Evolutionary conservation across 1,140 invertebrate genomes (phyloP).

Genomic region (Drosophila pectinifera): DNA sequence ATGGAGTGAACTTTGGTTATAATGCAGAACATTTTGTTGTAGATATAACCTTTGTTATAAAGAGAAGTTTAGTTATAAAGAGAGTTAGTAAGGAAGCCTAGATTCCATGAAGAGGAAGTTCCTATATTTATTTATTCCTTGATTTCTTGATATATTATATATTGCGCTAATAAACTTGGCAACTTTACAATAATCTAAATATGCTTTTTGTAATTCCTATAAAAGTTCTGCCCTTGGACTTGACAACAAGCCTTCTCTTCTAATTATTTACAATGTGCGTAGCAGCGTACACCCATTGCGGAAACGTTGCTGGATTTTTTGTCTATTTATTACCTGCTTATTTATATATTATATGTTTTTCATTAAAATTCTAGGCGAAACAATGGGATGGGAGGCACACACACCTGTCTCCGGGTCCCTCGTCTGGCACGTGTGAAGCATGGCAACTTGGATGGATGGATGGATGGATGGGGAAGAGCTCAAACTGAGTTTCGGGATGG

Average conservation of each 20-base stretch:
- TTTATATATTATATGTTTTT: constrained; percentile 31
- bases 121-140: not conserved
- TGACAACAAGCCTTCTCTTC: constrained; percentile 9
- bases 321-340: constrained; percentile 11
- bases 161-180: no score
- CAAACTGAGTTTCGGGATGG: constrained; percentile 12
- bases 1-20: not conserved
- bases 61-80: not conserved
- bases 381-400: not conserved
- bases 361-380: constrained; percentile 56
- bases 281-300: constrained; percentile 29
- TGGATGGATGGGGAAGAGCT: not conserved
- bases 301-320: constrained; percentile 25
- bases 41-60: no score
- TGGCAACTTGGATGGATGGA: constrained; percentile 50
- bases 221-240: constrained; percentile 22
- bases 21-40: no score
- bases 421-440: constrained; percentile 65
- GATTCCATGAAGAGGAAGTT: not conserved
- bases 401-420: constrained; percentile 12
- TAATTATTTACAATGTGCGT: constrained; percentile 21
- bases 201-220: not conserved
- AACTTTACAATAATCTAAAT: not conserved
- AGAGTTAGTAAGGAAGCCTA: not conserved
- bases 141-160: no score